Conservation (phyloP, 2,888 invertebrate species). For the Drosophila kokeensis region DNA sequence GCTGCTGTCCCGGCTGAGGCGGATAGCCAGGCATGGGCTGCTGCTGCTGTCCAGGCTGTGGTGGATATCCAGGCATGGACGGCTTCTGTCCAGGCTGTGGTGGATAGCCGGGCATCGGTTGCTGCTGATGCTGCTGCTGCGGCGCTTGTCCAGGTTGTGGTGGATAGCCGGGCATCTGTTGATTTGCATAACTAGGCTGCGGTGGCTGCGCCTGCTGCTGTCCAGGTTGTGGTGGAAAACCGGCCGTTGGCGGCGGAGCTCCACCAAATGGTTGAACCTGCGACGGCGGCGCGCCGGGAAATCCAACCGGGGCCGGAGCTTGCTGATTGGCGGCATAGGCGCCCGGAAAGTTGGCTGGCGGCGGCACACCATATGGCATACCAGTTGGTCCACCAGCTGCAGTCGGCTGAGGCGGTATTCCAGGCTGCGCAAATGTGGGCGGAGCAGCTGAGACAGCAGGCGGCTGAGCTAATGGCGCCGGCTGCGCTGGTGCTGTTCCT, state of each 20-base stretch:
- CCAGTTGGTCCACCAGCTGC: constrained; percentile 42
- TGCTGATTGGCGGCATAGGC: constrained; percentile 38
- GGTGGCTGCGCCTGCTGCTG: constrained; percentile 22
- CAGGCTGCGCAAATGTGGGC: constrained; percentile 24
- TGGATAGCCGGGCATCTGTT: constrained; percentile 63
- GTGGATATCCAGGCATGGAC: constrained; percentile 19
- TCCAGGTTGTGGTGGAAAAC: constrained; percentile 70
- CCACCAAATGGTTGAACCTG: constrained; percentile 45
- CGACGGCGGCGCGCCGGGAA: constrained; percentile 38
- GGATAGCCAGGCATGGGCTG: constrained; percentile 34
- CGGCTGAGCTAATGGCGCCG: constrained; percentile 17
- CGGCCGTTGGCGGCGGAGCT: constrained; percentile 21
- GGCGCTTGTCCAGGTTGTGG: constrained; percentile 67
- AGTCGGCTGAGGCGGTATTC: constrained; percentile 30
- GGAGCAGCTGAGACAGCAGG: constrained; percentile 15
- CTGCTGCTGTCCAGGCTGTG: constrained; percentile 41
- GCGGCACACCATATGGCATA: constrained; percentile 51
- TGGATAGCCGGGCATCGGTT: constrained; percentile 59
- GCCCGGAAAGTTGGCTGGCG: constrained; percentile 46
- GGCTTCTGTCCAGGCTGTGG: constrained; percentile 62
- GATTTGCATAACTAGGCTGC: constrained; percentile 51
- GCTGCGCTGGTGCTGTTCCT: constrained; percentile 10
- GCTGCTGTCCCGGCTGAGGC: constrained; percentile 67
- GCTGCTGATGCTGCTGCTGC: constrained; percentile 11
- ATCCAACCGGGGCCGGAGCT: constrained; percentile 9